These are phyloP conservation scores for Pitta sordida DNA, from an alignment of 2,113 vertebrate species.

Conservation along the genomic window DNA sequence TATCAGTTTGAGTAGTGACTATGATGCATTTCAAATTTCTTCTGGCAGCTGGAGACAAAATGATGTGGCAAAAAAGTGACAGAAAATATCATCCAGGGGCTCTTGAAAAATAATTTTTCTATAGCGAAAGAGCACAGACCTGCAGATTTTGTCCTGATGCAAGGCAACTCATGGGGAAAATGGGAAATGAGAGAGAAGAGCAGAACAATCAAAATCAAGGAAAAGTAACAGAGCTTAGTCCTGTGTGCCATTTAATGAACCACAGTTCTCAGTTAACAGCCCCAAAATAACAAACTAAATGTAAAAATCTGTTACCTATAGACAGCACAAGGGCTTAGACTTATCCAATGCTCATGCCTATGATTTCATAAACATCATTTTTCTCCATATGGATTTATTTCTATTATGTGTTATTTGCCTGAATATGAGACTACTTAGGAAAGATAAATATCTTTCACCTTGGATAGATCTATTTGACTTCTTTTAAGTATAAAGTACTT, in stretches of 20 bases:
- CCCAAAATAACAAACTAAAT: not conserved
- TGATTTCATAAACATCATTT: not conserved
- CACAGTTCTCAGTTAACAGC: not conserved
- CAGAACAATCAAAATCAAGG: not conserved
- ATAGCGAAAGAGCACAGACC: not conserved
- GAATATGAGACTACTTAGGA: not conserved
- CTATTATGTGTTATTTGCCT: not conserved
- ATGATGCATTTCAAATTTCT: constrained; percentile 45
- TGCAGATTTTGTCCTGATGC: not conserved
- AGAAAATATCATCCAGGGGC: constrained; percentile 27
- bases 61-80: constrained; percentile 19
- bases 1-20: constrained; percentile 55
- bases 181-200: not conserved
- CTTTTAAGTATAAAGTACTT: not conserved
- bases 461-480: not conserved
- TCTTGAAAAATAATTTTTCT: not conserved
- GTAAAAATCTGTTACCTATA: not conserved
- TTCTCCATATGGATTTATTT: not conserved
- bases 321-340: not conserved
- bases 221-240: not conserved
- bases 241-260: not conserved
- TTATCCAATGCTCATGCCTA: not conserved
- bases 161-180: not conserved
- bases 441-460: constrained; percentile 6
- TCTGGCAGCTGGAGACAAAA: constrained; percentile 56